Evolutionary conservation across 2,797 vertebrate genomes (phyloP), one percentile per base, ranked within the genome.

Genomic region (Zalophus californianus): DNA sequence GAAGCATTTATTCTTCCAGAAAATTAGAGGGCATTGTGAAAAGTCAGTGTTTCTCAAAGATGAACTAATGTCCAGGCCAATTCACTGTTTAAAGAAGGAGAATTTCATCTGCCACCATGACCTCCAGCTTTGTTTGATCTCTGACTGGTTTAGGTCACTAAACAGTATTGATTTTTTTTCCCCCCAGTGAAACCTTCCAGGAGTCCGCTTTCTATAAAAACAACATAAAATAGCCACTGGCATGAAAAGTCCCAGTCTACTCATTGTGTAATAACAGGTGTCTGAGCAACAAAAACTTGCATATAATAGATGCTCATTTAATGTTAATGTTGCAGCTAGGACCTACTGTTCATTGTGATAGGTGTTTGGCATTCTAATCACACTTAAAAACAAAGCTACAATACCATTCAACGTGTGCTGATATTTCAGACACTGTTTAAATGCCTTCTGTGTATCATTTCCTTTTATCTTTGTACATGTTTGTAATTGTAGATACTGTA

Each of bases 41-140:
- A 92, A 88, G 52, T 77, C 72, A 62, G 0, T 15, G 82, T 94
- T 97, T 94, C 56, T 90, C 41, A 90, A 90, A 85, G 54, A 20
- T 86, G 23, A 93, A 72, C 44, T 87, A 68, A 62, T 90, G 56
- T 85, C 41, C 27, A 56, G 11, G 44, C 77, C 72, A 91, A 60
- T 50, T 72, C 44, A 41, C n/a, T 77, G 13, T 70, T 82, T 66
- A 41, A 50, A 79, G 35, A 60, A 85, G 13, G 35, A 70, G 32
- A 80, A 86, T 95, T 91, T 82, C 12, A 64, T 79, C 16, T 88
- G 44, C 52, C 84, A 32, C 9, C 11, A 4, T 38, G 21, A 91
- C 38, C 56, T 94, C 27, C 23, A 83, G 6, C 62, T 92, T 94
- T 25, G 6, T 93, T 93, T 95, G 54, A 85, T 87, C 38, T 93